Evolutionary conservation across 2,797 vertebrate genomes (phyloP), one percentile per base, ranked within the genome.

Genomic region (Microchirus variegatus): DNA sequence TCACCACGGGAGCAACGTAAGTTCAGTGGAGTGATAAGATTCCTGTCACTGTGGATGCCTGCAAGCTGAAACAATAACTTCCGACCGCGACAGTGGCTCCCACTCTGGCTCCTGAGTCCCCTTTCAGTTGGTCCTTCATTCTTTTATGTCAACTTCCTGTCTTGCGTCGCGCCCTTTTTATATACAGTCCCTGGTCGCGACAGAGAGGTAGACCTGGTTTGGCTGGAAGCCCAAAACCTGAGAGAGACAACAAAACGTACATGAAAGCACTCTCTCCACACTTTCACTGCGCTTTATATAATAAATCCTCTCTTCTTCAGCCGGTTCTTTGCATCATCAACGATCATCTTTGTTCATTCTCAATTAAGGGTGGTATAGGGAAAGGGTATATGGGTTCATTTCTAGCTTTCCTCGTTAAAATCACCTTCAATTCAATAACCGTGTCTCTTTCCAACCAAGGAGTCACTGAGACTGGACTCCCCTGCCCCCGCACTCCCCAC

Each of bases 101-200:
- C 77, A 81, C 64, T 59, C 70, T 53, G 88, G 83, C 87, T 91
- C 88, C 90, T 79, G 70, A 13, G 76, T 87, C 63, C 46, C 46
- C 70, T 70, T 47, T 19, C 62, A 67, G 76, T 66, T 60, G 58
- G 74, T 77, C 80, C 78, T 78, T 83, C 67, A 90, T 93, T 94
- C 93, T 94, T 91, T 90, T 85, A 81, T 92, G 84, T 89, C 82
- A 86, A 72, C 83, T 92, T 94, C 92, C 93, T 93, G 93, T 94
- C 91, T 91, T 87, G 87, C 89, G 92, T 90, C 90, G 89, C 89
- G 91, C 92, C 93, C 37, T 19, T 22, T 16, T 40, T 53, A 41
- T 53, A 41, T 41, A 53, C 52, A 38, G 51, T 53, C 51, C 38
- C 19, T 19, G 52, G 92, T 90, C 90, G 89, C 90, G 91, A 91